Conservation (phyloP, 2,797 vertebrate genomes). For the Potorous gilbertii region DNA sequence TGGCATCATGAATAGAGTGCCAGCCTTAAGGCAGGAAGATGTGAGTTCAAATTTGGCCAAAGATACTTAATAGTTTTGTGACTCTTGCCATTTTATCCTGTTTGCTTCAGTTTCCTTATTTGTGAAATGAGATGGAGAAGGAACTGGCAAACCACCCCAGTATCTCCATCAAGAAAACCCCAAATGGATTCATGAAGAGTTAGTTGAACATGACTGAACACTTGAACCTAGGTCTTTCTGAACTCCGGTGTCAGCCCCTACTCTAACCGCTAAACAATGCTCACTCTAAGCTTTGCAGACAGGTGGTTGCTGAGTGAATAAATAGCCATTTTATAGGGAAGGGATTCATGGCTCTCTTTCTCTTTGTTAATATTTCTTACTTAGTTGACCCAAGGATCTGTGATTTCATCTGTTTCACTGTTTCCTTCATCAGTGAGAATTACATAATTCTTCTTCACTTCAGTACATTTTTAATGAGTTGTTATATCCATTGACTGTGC, state of each 20-base stretch:
- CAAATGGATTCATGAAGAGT: too few species aligned
- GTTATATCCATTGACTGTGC: background rate
- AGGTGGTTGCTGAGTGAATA: background rate
- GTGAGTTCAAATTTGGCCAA: too few species aligned
- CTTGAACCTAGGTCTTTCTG: background rate
- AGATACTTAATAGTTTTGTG: too few species aligned
- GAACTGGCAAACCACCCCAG: too few species aligned
- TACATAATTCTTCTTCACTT: background rate
- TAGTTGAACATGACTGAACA: too few species aligned
- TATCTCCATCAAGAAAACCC: too few species aligned
- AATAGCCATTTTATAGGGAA: background rate
- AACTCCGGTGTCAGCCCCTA: background rate
- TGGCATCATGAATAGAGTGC: background rate
- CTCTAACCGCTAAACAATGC: background rate
- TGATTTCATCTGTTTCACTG: background rate
- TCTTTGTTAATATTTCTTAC: background rate
- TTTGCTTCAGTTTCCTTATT: too few species aligned
- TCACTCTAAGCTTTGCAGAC: background rate
- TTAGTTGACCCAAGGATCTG: background rate
- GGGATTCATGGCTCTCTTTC: background rate
- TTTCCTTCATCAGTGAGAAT: background rate
- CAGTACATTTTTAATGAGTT: background rate
- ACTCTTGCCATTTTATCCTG: too few species aligned
- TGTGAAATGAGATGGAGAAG: too few species aligned
- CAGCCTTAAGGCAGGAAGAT: background rate